Base-by-base conservation (phyloP, 2,888 invertebrate species). In the Gandaritis pyraliata region DNA sequence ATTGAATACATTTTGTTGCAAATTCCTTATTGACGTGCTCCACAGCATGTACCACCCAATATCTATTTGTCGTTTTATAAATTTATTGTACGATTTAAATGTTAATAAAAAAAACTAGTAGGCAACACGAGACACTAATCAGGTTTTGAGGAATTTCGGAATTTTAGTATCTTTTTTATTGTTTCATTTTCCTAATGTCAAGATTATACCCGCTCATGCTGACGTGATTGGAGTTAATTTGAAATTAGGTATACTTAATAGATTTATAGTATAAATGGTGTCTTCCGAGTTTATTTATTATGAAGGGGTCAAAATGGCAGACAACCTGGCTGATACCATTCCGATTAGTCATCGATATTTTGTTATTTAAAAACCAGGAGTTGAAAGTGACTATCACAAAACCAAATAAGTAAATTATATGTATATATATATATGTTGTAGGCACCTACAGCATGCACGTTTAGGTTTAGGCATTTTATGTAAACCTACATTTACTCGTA, bases 11-110 rank as follows among this genome's bases (percentile, higher is more conserved):
- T 64, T 33, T 64, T 46, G 15, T 58, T 61, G 83, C 86, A 80
- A 86, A 87, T 82, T 79, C 80, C 73, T 66, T 53, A 75, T 7
- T 7, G 81, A 72, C 70, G 73, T 80, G 79, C 78, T 74, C 72
- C 70, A 75, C 75, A 77, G 70, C 71, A 58, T 78, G 73, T 23
- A 23, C 75, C 82, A 79, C 75, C 80, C 73, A 84, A 88, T 87
- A 88, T 83, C 85, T 83, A 90, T 90, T 90, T 89, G 90, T 89
- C 88, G 82, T 84, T 85, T 84, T 77, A 80, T 78, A 86, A 88
- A 91, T 90, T 87, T 90, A 90, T 86, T 71, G 70, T 69, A 64
- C 72, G 74, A 49, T 33, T 54, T 83, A 84, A 87, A 90, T 90
- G 87, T 72, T 77, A 89, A 89, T 88, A 60, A 53, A 75, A 77